Evolutionary conservation across 2,113 vertebrate genomes (phyloP), one percentile per base, ranked within the genome.

Genomic region (Helogale parvula): DNA sequence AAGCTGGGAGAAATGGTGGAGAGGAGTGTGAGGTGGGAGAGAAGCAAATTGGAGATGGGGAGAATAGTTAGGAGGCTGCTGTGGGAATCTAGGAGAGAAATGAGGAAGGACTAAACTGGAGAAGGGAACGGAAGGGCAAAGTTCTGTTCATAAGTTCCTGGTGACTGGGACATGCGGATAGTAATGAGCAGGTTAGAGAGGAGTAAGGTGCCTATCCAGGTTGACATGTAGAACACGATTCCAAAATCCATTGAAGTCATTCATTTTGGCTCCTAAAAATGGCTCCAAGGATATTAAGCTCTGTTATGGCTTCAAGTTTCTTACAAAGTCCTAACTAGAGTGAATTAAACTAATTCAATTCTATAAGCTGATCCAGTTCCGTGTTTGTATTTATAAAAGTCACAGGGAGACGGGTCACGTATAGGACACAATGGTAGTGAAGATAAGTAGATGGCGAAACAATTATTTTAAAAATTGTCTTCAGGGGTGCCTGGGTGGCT

Each of bases 381-480:
- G 6, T 27, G 29, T 72, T 14, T 88, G 15, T 71, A 12, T 82
- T 89, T 88, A 57, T 89, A 95, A 72, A 93, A 93, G 76, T 68
- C 45, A n/a, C 29, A 94, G 60, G 52, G 92, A 97, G 54, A 86
- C 38, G 52, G 41, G 41, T 93, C 47, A 77, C 19, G 35, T 16
- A 76, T 14, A 52, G 25, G 81, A 31, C 2, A 86, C n/a, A 57
- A 60, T 82, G 29, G 8, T 72, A 88, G 25, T 41, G 38, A 92
- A 87, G 23, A 10, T 63, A 72, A 93, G 12, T 54, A 69, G 45
- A 68, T 33, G 16, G 38, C 41, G 27, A 82, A 95, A 33, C 16
- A 93, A 35, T 90, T 90, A 79, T 65, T 96, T 90, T 77, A 29
- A 69, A 88, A 92, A 45, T 35, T 91, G 2, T 27, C n/a, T 41